These are phyloP conservation scores for Linnaemya vulpina DNA, from an alignment of 2,888 invertebrate genomes.

Conservation along the genomic window DNA sequence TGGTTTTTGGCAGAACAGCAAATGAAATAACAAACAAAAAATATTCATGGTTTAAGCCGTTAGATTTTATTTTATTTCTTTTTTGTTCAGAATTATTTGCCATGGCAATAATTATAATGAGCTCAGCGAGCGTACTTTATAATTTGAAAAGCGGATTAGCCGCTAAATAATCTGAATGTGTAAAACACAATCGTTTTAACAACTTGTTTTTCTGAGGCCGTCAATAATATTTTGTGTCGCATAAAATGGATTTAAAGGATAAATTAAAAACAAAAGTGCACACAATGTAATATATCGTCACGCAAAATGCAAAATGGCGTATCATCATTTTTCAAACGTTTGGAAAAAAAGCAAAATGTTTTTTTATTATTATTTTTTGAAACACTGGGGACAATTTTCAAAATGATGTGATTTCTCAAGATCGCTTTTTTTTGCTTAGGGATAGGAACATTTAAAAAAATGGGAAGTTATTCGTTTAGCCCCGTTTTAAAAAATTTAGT, in stretches of 20 bases:
- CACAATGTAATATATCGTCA: too few species aligned
- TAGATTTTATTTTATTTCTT: background rate
- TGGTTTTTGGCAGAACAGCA: conserved; percentile 10
- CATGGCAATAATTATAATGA: conserved; percentile 27
- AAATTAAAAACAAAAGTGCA: background rate
- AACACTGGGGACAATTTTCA: too few species aligned
- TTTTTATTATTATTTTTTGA: too few species aligned
- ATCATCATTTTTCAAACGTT: too few species aligned
- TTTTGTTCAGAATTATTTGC: background rate
- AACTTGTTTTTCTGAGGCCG: background rate
- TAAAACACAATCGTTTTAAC: background rate
- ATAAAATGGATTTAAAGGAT: background rate
- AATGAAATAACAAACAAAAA: background rate
- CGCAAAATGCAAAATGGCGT: too few species aligned
- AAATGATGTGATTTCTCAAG: too few species aligned
- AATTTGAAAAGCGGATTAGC: background rate
- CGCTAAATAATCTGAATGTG: background rate
- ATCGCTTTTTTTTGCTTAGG: too few species aligned
- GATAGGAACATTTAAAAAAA: too few species aligned
- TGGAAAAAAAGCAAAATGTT: too few species aligned
- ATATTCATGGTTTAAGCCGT: conserved; percentile 6
- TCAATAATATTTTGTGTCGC: background rate
- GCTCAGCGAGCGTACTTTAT: background rate
- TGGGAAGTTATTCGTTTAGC: too few species aligned
- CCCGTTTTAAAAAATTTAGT: too few species aligned